A percentile compares a stretch with the other conserved stretches of the same genome.
These are phyloP conservation scores for Aphelenchoides besseyi DNA, from an alignment of 1,140 invertebrate species.

Conservation along the genomic window DNA sequence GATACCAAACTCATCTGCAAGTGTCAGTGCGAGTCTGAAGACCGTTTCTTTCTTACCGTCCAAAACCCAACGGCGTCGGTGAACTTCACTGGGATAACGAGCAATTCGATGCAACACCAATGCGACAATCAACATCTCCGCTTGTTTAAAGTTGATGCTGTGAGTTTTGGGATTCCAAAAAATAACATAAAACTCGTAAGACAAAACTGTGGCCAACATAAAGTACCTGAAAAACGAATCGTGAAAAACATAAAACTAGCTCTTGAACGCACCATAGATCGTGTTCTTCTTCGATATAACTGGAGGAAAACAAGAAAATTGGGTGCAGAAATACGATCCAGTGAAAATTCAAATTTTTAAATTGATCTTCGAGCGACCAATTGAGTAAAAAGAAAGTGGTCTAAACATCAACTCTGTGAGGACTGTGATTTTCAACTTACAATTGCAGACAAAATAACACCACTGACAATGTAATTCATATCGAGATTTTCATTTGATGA, in stretches of 20 bases:
- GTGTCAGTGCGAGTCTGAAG: not conserved
- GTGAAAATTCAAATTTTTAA: not conserved
- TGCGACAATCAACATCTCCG: slow-evolving; percentile 1
- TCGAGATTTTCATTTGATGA: slow-evolving; percentile 6
- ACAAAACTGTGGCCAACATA: slow-evolving; percentile 17
- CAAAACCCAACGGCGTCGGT: slow-evolving; percentile 31
- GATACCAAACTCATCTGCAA: slow-evolving; percentile 11
- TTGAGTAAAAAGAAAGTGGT: not conserved
- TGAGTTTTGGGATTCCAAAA: slow-evolving; percentile 1
- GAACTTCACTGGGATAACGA: slow-evolving; percentile 18
- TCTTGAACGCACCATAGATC: slow-evolving; percentile 47
- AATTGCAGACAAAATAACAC: slow-evolving; percentile 1
- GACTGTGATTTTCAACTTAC: slow-evolving; percentile 16
- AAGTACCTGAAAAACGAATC: slow-evolving; percentile 39
- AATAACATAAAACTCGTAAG: slow-evolving; percentile 2
- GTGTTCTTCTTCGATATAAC: slow-evolving; percentile 56
- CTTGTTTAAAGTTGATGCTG: not conserved
- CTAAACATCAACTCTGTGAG: not conserved
- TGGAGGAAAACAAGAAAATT: slow-evolving; percentile 42
- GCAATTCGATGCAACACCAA: slow-evolving; percentile 30
- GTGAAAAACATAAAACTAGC: not conserved
- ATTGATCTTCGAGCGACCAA: not conserved
- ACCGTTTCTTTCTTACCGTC: slow-evolving; percentile 15
- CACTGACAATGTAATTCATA: slow-evolving; percentile 2
- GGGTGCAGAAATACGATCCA: slow-evolving; percentile 14